Percentiles rank a stretch among this genome's conserved stretches.
These are phyloP conservation scores for Pungitius pungitius DNA, from an alignment of 2,113 vertebrate species.

Conservation along the genomic window DNA sequence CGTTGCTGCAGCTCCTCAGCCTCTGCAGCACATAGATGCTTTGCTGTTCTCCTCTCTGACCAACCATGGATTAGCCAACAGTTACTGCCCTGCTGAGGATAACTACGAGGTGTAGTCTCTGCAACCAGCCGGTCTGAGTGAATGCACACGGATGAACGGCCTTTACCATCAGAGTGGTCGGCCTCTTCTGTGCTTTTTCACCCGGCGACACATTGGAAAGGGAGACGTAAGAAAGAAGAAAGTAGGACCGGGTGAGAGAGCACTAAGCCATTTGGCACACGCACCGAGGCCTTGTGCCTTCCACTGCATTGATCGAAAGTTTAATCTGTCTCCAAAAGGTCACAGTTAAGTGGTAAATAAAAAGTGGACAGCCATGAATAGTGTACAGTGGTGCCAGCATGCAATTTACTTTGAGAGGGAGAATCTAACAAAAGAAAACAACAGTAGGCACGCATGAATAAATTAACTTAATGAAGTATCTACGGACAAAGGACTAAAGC, in stretches of 20 bases:
- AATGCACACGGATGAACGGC: background rate
- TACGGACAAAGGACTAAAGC: background rate
- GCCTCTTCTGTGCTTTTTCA: background rate
- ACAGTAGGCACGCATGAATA: background rate
- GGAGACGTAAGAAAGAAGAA: slow-evolving; percentile 38
- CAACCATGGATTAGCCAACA: slow-evolving; percentile 5
- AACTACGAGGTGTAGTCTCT: slow-evolving; percentile 1
- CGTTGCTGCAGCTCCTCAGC: background rate
- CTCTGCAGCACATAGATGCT: background rate
- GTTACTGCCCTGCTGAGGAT: background rate
- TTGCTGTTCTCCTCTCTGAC: background rate
- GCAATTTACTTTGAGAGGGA: background rate
- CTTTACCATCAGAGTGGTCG: slow-evolving; percentile 1
- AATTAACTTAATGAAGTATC: background rate
- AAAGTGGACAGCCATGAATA: slow-evolving; percentile 8
- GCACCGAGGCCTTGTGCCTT: slow-evolving; percentile 22
- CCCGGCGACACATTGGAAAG: slow-evolving; percentile 7
- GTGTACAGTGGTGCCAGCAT: slow-evolving; percentile 3
- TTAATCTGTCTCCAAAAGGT: slow-evolving; percentile 43
- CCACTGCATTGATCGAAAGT: slow-evolving; percentile 48
- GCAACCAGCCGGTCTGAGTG: background rate
- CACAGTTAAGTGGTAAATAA: slow-evolving; percentile 47
- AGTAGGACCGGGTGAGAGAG: slow-evolving; percentile 14
- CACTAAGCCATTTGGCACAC: slow-evolving; percentile 33
- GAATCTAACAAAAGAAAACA: background rate